These are phyloP conservation scores for Labroides dimidiatus DNA, from an alignment of 2,797 vertebrate species.

Conservation along the genomic window DNA sequence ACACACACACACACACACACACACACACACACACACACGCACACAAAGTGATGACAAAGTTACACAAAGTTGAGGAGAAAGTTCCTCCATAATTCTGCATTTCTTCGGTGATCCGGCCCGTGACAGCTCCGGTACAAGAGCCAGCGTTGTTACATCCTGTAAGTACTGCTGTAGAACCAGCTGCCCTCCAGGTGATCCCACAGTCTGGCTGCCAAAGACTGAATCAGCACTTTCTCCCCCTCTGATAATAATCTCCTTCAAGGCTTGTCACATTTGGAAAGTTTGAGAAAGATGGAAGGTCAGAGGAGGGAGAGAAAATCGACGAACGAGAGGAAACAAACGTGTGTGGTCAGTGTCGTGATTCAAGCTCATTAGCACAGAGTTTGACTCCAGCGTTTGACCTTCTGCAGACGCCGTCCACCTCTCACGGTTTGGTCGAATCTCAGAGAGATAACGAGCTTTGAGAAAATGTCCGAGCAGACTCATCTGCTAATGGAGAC, in stretches of 20 bases:
- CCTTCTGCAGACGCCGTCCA: slow-evolving; percentile 35
- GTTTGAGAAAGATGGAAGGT: slow-evolving; percentile 34
- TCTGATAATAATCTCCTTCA: slow-evolving; percentile 43
- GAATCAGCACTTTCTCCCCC: slow-evolving; percentile 54
- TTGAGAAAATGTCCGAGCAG: slow-evolving; percentile 9
- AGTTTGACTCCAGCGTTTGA: slow-evolving; percentile 65
- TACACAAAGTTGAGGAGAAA: neutral
- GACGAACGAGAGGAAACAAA: slow-evolving; percentile 54
- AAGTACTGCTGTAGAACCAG: neutral
- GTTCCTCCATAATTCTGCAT: no score
- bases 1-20: slow-evolving; percentile 34
- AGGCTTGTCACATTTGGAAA: slow-evolving; percentile 29
- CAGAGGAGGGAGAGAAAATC: slow-evolving; percentile 55
- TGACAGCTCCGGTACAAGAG: no score
- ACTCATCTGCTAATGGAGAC: slow-evolving; percentile 39
- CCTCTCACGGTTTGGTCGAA: slow-evolving; percentile 20
- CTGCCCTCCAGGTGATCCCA: slow-evolving; percentile 52
- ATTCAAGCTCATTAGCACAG: slow-evolving; percentile 71
- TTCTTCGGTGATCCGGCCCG: no score
- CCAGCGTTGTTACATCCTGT: no score
- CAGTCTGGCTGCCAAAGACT: slow-evolving; percentile 28
- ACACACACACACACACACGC: slow-evolving; percentile 27
- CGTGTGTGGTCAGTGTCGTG: slow-evolving; percentile 59
- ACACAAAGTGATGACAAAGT: slow-evolving; percentile 32
- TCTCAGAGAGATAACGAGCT: slow-evolving; percentile 35